Base-by-base conservation (phyloP, 2,113 vertebrate genomes). In the Oplegnathus fasciatus region DNA sequence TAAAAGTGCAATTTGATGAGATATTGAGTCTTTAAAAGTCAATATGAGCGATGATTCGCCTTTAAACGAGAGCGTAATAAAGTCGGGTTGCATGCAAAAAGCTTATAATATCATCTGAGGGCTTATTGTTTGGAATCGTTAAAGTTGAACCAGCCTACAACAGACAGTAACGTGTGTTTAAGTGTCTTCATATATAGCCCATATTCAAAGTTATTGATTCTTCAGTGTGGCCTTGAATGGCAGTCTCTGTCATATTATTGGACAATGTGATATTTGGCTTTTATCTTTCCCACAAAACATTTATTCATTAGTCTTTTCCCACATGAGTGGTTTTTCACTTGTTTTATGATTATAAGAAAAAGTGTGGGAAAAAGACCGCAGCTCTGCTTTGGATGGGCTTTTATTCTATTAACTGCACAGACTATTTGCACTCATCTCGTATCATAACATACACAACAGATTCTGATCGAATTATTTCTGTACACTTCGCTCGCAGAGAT, bases 331-430 rank as follows among this genome's bases (percentile, higher is more conserved):
- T 46, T 71, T 17, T 80, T 83, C 42, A 26, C 13, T 69, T 64
- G 60, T 84, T 82, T 83, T 66, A 75, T 78, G 34, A 48, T 75
- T 75, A 52, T 32, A n/a, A 57, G 26, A 15, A 52, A 75, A 40
- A 58, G 46, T 17, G 48, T 20, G 14, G 18, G 14, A 60, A 37
- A 78, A 44, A 48, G 77, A n/a, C 13, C 48, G 40, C 67, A 61
- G 62, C 34, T 20, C 30, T 70, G 70, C 40, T 79, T 58, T 75
- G 44, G 82, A 88, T 87, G 75, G 28, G 69, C 62, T 88, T 89
- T 83, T 82, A 89, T 90, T 89, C 73, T 84, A 91, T 93, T 93
- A 90, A 60, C 42, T 75, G 71, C 78, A 26, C 80, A 62, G n/a
- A 67, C 83, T 73, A 78, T 91, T 91, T 86, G 24, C 89, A 77